Evolutionary conservation across 2,113 vertebrate genomes (phyloP), one percentile per base, ranked within the genome.

Genomic region (Phasianus colchicus): DNA sequence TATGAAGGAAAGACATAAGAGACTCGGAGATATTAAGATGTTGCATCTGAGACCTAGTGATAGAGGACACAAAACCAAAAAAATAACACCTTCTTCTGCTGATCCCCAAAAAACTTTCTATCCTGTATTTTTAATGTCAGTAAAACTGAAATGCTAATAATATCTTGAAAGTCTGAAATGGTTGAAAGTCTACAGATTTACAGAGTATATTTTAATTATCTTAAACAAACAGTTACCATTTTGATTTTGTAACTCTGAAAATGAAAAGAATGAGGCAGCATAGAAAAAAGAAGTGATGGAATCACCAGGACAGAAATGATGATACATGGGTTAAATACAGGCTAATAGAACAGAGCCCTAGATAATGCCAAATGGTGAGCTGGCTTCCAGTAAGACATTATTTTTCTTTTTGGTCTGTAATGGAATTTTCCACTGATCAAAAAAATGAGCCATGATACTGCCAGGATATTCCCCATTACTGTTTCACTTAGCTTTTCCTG

Each of bases 251-350:
- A 69, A 55, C 67, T 86, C 18, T 73, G 82, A 58, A 82, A 95
- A 77, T 80, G 16, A 70, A 92, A 95, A 89, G 47, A 95, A 10
- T 45, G 93, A 93, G 74, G 89, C 45, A 90, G 65, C 7, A 20
- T 77, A 29, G 71, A 91, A 91, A 54, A 85, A 89, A 73, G 89
- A 92, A 96, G 86, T 91, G 5, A 89, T 63, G 84, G 90, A 90
- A 79, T 73, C 88, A 61, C 47, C 34, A 92, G 71, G 3, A 24
- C 50, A 84, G 91, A 93, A 96, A 72, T 96, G 5, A 22, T 54
- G 94, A 92, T 88, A 90, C 34, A 54, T 91, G 40, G 84, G 58
- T 96, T 96, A 92, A 89, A 92, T 38, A 70, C 18, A 93, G 38
- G 20, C 34, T 32, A 76, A 71, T 74, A 76, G 58, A 72, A 55